Percentiles rank a stretch among this genome's conserved stretches.
Evolutionary conservation across 2,888 invertebrate species (phyloP).

Genomic region (Abscondita cerata): DNA sequence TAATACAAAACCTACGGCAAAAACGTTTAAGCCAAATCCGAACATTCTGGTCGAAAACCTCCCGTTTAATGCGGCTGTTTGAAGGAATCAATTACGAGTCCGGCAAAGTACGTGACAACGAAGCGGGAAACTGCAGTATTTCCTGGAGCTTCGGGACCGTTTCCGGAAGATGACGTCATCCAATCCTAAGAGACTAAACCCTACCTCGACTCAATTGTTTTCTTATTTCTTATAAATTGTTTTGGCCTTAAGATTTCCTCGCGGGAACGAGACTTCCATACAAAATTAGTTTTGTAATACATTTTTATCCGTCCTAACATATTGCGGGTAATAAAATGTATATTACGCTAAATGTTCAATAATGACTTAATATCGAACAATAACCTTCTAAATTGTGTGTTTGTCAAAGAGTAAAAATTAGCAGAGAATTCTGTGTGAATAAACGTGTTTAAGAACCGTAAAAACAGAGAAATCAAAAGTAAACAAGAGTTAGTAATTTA

Average conservation of each 20-base stretch:
- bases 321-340: slow-evolving; percentile 7
- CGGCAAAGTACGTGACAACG: slow-evolving; percentile 40
- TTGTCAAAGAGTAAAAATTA: too few species aligned
- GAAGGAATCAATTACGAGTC: slow-evolving; percentile 37
- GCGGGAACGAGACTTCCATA: slow-evolving; percentile 48
- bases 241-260: slow-evolving; percentile 50
- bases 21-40: slow-evolving; percentile 16
- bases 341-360: slow-evolving; percentile 6
- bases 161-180: slow-evolving; percentile 40
- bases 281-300: slow-evolving; percentile 52
- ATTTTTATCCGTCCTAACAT: slow-evolving; percentile 29
- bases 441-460: not conserved
- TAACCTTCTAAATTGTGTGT: too few species aligned
- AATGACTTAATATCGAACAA: not conserved
- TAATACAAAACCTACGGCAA: slow-evolving; percentile 9
- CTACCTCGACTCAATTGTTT: slow-evolving; percentile 55
- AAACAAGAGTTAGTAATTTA: slow-evolving; percentile 7
- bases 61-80: slow-evolving; percentile 24
- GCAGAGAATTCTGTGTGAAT: too few species aligned
- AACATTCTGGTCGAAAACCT: slow-evolving; percentile 15
- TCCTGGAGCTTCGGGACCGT: slow-evolving; percentile 38
- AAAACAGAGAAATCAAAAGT: not conserved
- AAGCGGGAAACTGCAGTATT: slow-evolving; percentile 38
- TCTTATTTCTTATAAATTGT: slow-evolving; percentile 57
- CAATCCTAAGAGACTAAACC: slow-evolving; percentile 49